phyloP scores from a whole-genome alignment of 1,140 invertebrate genomes.

The Temnothorax curvispinosus region DNA sequence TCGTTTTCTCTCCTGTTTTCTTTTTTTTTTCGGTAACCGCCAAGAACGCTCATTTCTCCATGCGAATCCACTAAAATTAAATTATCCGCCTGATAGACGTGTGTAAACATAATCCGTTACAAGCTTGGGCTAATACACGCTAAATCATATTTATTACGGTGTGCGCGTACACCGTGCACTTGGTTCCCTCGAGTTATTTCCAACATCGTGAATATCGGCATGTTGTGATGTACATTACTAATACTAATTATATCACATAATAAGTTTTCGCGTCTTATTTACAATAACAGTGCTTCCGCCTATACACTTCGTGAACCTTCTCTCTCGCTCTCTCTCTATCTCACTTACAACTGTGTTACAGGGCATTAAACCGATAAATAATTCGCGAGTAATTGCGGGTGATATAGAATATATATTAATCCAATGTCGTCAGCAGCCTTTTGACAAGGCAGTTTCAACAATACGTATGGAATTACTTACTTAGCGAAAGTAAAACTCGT shows the following conservation, averaged over 20 bases:
- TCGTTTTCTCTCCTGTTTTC: background rate
- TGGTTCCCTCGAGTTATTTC: conserved; percentile 44
- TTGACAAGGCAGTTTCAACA: background rate
- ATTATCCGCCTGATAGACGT: conserved; percentile 33
- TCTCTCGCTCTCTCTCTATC: background rate
- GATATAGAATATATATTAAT: conserved; percentile 3
- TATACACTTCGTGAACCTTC: background rate
- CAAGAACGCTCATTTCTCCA: conserved; percentile 52
- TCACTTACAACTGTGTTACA: background rate
- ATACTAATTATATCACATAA: conserved; percentile 62
- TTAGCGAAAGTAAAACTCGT: conserved; percentile 30
- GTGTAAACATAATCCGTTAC: conserved; percentile 62
- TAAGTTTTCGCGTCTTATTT: conserved; percentile 59
- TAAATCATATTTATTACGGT: conserved; percentile 52
- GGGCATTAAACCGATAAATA: conserved; percentile 39
- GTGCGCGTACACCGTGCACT: conserved; percentile 53
- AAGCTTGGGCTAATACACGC: conserved; percentile 47
- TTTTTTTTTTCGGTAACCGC: conserved; percentile 63
- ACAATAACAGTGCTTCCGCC: conserved; percentile 48
- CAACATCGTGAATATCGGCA: conserved; percentile 50
- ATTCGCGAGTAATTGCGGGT: background rate
- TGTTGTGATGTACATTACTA: conserved; percentile 49
- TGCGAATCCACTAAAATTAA: conserved; percentile 60
- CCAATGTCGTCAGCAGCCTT: background rate
- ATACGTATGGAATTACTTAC: background rate